These are phyloP conservation scores for Vanessa tameamea DNA, from an alignment of 1,140 invertebrate genomes.

Conservation along the genomic window DNA sequence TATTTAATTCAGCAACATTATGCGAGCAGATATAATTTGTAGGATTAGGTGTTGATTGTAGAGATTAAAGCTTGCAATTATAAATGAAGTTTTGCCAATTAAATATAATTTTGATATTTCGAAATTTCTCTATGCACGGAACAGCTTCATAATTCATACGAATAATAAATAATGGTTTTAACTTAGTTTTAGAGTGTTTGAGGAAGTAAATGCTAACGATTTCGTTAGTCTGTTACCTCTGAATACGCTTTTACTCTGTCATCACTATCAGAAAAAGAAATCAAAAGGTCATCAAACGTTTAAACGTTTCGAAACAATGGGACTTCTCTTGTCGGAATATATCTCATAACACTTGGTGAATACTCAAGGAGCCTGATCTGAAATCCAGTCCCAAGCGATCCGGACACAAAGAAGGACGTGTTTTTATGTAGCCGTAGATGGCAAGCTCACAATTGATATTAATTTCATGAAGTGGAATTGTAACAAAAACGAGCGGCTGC, in stretches of 20 bases:
- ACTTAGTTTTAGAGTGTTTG: no score
- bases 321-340: conserved; percentile 23
- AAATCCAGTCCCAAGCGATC: conserved; percentile 42
- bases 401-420: conserved; percentile 39
- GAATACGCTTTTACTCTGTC: background rate
- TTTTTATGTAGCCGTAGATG: conserved; percentile 58
- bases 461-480: conserved; percentile 68
- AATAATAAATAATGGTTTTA: no score
- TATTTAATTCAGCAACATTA: no score
- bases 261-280: conserved; percentile 9
- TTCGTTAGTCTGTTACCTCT: background rate
- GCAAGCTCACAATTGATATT: conserved; percentile 66
- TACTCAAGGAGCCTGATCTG: conserved; percentile 46
- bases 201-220: no score
- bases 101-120: no score
- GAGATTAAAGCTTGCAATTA: no score
- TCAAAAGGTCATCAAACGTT: conserved; percentile 36
- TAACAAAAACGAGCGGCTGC: conserved; percentile 48
- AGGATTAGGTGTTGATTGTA: no score
- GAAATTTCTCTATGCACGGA: no score
- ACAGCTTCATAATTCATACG: no score
- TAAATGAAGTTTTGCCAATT: no score
- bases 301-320: conserved; percentile 44
- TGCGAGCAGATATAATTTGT: no score
- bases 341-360: conserved; percentile 51